These are phyloP conservation scores for Amazona vittata DNA, from an alignment of 2,113 vertebrate species.

Conservation along the genomic window DNA sequence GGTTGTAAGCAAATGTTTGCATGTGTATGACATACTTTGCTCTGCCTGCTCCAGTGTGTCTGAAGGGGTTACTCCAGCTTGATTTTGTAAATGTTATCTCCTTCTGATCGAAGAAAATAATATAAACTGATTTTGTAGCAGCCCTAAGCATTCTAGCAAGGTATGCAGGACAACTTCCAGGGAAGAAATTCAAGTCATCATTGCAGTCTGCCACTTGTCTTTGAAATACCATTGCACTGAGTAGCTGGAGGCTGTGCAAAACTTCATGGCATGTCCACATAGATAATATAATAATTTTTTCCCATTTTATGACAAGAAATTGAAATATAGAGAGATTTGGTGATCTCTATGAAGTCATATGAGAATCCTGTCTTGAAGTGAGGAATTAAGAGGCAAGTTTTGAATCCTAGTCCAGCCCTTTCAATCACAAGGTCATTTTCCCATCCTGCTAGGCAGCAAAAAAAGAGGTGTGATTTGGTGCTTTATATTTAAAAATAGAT, in stretches of 20 bases:
- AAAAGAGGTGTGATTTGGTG: constrained; percentile 11
- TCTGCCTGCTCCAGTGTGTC: background rate
- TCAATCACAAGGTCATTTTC: constrained; percentile 10
- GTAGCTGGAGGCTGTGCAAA: background rate
- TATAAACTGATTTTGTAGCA: background rate
- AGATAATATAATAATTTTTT: background rate
- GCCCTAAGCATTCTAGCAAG: background rate
- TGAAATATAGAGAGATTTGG: background rate
- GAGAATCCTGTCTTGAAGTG: background rate
- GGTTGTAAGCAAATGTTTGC: background rate
- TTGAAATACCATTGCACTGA: background rate
- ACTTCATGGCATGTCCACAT: background rate
- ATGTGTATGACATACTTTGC: no score
- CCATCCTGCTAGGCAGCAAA: background rate
- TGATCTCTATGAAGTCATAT: background rate
- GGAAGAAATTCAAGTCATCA: background rate
- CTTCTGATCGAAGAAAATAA: background rate
- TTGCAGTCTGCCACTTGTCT: background rate
- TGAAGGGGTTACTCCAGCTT: background rate
- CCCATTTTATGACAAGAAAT: background rate
- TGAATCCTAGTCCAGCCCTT: background rate
- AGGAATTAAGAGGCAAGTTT: background rate
- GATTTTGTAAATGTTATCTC: background rate
- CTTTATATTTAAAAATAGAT: constrained; percentile 8
- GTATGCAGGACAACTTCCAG: background rate